Evolutionary conservation across 2,113 vertebrate genomes (phyloP).

Genomic region (Picathartes gymnocephalus): DNA sequence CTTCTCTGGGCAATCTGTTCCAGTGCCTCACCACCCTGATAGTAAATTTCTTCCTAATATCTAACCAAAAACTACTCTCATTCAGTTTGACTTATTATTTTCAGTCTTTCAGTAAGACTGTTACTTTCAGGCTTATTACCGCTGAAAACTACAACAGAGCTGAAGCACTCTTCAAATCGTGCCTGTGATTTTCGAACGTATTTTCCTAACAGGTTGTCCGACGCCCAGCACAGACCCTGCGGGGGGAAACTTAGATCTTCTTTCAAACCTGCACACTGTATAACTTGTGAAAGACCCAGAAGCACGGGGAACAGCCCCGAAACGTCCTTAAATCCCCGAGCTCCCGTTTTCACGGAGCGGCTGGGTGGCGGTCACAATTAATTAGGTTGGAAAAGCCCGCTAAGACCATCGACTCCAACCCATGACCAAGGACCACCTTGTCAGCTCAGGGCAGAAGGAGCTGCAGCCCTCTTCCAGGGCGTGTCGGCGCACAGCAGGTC

Average conservation of each 20-base stretch:
- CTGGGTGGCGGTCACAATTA: accelerated
- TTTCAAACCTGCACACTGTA: accelerated
- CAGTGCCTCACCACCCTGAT: not conserved
- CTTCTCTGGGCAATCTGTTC: not conserved
- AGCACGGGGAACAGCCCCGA: accelerated
- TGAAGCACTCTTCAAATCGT: not conserved
- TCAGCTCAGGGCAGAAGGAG: not conserved
- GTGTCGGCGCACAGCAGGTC: not conserved
- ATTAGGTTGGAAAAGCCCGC: not conserved
- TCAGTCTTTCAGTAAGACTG: not conserved
- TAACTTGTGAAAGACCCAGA: accelerated
- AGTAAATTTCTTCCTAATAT: not conserved
- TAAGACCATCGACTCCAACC: too few species aligned
- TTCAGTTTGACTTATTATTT: not conserved
- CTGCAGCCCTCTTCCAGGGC: not conserved
- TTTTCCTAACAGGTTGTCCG: not conserved
- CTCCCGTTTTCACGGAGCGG: accelerated
- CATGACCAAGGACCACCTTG: too few species aligned
- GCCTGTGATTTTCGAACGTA: accelerated
- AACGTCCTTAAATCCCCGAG: accelerated
- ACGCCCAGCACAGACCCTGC: accelerated
- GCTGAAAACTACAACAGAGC: not conserved
- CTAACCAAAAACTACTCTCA: not conserved
- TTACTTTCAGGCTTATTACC: not conserved
- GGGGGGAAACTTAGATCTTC: accelerated